Percentiles rank a stretch among this genome's conserved stretches.
Evolutionary conservation across 2,113 vertebrate genomes (phyloP).

Genomic region (Prietella phreatophila): DNA sequence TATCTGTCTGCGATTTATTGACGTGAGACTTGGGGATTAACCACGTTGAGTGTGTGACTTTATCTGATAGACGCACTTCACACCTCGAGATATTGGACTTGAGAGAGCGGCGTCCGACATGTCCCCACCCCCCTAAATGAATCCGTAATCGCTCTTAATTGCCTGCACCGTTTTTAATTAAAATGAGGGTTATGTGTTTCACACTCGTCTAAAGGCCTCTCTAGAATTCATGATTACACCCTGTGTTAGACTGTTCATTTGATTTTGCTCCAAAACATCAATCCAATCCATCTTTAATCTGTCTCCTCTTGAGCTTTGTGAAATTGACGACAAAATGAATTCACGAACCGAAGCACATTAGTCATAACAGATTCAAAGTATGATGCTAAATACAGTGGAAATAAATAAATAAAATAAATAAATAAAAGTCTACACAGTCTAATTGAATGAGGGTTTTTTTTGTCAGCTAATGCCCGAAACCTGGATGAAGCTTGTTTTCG

Average conservation of each 20-base stretch:
- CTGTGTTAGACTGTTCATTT: neutral
- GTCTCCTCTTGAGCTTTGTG: slow-evolving; percentile 10
- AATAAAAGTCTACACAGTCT: neutral
- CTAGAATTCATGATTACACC: slow-evolving; percentile 15
- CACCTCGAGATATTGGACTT: neutral
- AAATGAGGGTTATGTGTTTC: slow-evolving; percentile 9
- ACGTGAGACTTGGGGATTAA: slow-evolving; percentile 33
- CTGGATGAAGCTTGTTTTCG: neutral
- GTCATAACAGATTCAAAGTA: neutral
- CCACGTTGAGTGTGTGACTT: neutral
- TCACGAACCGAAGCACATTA: neutral
- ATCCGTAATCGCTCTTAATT: slow-evolving; percentile 30
- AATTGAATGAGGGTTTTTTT: neutral
- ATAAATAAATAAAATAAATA: neutral
- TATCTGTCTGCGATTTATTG: slow-evolving; percentile 26
- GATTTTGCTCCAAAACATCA: slow-evolving; percentile 10
- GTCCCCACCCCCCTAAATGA: neutral
- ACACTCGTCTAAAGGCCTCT: neutral
- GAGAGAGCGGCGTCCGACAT: neutral
- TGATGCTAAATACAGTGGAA: neutral
- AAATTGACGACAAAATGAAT: slow-evolving; percentile 13
- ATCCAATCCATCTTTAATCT: neutral
- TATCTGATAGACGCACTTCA: neutral
- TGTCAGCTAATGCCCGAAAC: neutral
- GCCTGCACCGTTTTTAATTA: slow-evolving; percentile 23